Evolutionary conservation across 2,113 vertebrate species (phyloP).

Genomic region (Pholis gunnellus): DNA sequence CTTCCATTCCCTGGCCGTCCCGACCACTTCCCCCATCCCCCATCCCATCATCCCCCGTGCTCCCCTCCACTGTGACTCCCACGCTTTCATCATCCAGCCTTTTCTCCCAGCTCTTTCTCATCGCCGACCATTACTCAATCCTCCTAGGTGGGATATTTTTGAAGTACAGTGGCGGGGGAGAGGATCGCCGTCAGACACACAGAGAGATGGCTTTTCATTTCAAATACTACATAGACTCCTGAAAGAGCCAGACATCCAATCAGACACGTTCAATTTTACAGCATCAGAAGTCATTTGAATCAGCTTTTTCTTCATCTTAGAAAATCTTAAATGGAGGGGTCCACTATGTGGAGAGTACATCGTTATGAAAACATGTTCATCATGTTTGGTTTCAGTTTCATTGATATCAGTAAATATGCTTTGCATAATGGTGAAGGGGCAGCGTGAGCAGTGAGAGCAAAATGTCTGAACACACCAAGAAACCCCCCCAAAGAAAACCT

Average conservation of each 20-base stretch:
- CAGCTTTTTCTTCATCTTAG: not conserved
- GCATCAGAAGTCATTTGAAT: not conserved
- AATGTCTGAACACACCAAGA: not conserved
- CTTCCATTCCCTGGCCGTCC: slow-evolving; percentile 36
- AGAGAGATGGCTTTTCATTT: not conserved
- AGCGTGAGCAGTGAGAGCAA: not conserved
- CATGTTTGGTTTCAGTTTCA: not conserved
- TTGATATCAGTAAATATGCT: not conserved
- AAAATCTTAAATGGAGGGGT: too few relatives aligned
- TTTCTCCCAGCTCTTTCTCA: slow-evolving; percentile 53
- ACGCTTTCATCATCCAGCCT: slow-evolving; percentile 67
- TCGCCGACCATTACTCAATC: slow-evolving; percentile 33
- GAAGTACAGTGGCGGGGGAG: not conserved
- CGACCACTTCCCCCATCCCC: slow-evolving; percentile 31
- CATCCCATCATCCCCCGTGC: slow-evolving; percentile 48
- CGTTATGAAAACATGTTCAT: not conserved
- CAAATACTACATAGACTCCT: not conserved
- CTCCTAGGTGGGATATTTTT: slow-evolving; percentile 36
- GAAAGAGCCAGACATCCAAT: not conserved
- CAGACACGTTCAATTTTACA: not conserved
- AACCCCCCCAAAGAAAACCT: slow-evolving; percentile 3
- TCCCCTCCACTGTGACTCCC: slow-evolving; percentile 52
- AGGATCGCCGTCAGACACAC: not conserved
- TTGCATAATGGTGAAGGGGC: not conserved
- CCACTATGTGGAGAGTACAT: not conserved